Evolutionary conservation across 2,888 invertebrate genomes (phyloP).

Genomic region (Tuta absoluta): DNA sequence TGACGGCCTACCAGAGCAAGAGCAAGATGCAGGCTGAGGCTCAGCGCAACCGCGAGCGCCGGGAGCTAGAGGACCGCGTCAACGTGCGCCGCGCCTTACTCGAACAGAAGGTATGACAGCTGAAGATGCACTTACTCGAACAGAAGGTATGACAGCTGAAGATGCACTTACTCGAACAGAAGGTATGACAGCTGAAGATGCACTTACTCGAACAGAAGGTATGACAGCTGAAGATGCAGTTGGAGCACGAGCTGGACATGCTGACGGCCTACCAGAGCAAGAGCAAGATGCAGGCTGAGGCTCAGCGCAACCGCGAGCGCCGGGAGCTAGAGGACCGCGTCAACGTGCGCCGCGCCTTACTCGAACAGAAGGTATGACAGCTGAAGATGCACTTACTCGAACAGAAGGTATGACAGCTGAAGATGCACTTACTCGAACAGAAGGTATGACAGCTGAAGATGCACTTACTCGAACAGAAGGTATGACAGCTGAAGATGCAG

Average conservation of each 20-base stretch:
- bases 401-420: background rate
- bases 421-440: too few species aligned
- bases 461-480: too few species aligned
- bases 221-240: too few species aligned
- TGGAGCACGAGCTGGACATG: slow-evolving; percentile 98
- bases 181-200: too few species aligned
- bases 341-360: slow-evolving; percentile 91
- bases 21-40: slow-evolving; percentile 98
- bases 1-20: slow-evolving; percentile 99
- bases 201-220: too few species aligned
- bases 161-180: too few species aligned
- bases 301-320: slow-evolving; percentile 96
- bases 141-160: background rate
- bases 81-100: slow-evolving; percentile 93
- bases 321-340: slow-evolving; percentile 97
- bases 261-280: slow-evolving; percentile 99
- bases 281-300: slow-evolving; percentile 98
- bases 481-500: too few species aligned
- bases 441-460: too few species aligned
- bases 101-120: slow-evolving; percentile 98
- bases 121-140: too few species aligned
- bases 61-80: slow-evolving; percentile 96
- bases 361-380: slow-evolving; percentile 98
- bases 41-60: slow-evolving; percentile 96
- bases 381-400: too few species aligned